These are phyloP conservation scores for Actinernus sp. DNA, from an alignment of 92 coral and sea anemone species.

Conservation along the genomic window DNA sequence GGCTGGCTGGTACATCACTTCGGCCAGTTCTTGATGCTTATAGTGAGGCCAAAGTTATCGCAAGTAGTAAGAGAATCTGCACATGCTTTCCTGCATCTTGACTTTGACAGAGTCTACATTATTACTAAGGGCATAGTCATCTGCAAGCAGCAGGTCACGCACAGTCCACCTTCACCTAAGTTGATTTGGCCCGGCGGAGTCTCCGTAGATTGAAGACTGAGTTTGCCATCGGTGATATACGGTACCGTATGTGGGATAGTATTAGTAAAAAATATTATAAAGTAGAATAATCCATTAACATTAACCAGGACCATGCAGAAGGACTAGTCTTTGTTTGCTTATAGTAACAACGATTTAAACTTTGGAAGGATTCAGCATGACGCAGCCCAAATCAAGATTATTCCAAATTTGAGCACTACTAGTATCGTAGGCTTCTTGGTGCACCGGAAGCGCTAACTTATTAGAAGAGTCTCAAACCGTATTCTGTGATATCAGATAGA, in stretches of 20 bases:
- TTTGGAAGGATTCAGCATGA: no score
- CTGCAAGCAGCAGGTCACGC: conserved; percentile 36
- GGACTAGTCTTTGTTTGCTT: no score
- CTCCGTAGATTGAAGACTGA: conserved; percentile 42
- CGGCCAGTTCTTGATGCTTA: conserved; percentile 34
- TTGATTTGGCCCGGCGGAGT: conserved; percentile 16
- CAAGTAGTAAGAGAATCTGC: conserved; percentile 13
- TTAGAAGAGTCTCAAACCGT: no score
- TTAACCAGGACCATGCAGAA: no score
- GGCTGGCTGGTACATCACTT: conserved; percentile 37
- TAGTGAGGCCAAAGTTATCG: conserved; percentile 27
- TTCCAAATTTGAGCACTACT: no score
- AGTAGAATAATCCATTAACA: no score
- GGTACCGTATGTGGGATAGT: conserved; percentile 2
- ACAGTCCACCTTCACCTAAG: conserved; percentile 22
- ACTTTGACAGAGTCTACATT: conserved; percentile 22
- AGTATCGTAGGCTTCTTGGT: no score
- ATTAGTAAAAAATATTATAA: no score
- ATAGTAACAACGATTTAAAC: no score
- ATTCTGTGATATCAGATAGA: no score
- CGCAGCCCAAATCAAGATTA: no score
- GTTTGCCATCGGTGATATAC: conserved; percentile 26
- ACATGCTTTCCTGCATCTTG: conserved; percentile 18
- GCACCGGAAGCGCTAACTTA: no score
- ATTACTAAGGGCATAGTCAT: conserved; percentile 60